These are phyloP conservation scores for Drosophila bipectinata DNA, from an alignment of 1,140 invertebrate genomes.

Conservation along the genomic window DNA sequence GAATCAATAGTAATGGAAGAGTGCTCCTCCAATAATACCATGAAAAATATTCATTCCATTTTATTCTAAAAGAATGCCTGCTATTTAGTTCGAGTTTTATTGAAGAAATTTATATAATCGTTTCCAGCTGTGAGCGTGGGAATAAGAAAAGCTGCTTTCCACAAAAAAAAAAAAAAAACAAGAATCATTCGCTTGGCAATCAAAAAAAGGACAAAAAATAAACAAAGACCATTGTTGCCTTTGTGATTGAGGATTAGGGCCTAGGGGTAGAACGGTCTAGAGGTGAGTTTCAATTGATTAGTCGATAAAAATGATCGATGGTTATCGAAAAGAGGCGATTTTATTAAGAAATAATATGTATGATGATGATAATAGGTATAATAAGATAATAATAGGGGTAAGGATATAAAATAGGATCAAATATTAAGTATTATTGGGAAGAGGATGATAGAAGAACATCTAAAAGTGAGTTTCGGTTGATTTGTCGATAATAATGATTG, in stretches of 20 bases:
- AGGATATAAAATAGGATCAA: no score
- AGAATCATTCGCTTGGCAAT: constrained; percentile 52
- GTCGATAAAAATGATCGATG: constrained; percentile 65
- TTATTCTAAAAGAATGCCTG: no score
- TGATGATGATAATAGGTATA: not conserved
- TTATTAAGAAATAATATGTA: not conserved
- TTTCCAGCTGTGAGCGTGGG: constrained; percentile 38
- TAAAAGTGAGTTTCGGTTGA: constrained; percentile 55
- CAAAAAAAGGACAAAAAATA: constrained; percentile 23
- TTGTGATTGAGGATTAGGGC: constrained; percentile 8
- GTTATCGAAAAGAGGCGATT: not conserved
- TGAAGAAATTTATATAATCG: not conserved
- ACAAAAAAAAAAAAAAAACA: constrained; percentile 47
- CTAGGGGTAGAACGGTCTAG: not conserved
- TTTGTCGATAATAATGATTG: constrained; percentile 65
- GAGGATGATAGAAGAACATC: not conserved
- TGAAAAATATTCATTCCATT: no score
- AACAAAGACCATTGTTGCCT: constrained; percentile 22
- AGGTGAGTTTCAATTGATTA: constrained; percentile 61
- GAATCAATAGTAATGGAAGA: constrained; percentile 1
- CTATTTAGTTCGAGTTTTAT: not conserved
- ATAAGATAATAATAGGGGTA: no score
- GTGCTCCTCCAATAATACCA: not conserved
- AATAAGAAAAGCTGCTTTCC: constrained; percentile 56
- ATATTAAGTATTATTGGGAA: no score